Evolutionary conservation across 2,888 invertebrate species (phyloP).

Genomic region (Stratiomys singularior): DNA sequence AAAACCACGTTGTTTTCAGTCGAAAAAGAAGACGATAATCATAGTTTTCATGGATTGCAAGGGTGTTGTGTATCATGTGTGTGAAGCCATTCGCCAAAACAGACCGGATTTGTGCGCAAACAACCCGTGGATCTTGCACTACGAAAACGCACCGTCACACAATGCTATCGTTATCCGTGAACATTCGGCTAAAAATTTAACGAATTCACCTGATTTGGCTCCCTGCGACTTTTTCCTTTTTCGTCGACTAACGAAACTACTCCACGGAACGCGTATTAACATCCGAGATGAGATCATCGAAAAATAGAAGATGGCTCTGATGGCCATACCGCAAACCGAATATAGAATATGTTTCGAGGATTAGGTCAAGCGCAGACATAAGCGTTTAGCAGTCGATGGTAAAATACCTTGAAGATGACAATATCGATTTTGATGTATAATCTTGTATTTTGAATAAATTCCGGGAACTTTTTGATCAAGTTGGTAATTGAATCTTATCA

Average conservation of each 20-base stretch:
- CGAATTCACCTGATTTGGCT: constrained; percentile 20
- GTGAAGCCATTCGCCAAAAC: constrained; percentile 14
- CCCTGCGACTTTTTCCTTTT: constrained; percentile 13
- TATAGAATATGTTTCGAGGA: constrained; percentile 33
- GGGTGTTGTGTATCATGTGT: background rate
- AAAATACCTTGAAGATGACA: constrained; percentile 30
- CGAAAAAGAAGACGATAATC: no score
- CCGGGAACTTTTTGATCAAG: background rate
- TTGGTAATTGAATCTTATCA: no score
- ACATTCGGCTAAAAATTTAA: constrained; percentile 47
- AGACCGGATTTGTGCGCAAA: constrained; percentile 37
- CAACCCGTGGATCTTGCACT: constrained; percentile 55
- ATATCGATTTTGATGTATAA: no score
- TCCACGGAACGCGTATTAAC: background rate
- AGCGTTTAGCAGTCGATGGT: constrained; percentile 32
- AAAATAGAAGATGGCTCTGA: no score
- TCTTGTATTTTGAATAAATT: background rate
- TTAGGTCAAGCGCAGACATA: constrained; percentile 38
- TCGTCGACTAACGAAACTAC: constrained; percentile 5
- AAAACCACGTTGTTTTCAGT: no score
- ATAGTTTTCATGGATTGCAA: constrained; percentile 51
- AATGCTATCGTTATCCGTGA: no score
- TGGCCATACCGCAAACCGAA: no score
- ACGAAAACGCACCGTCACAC: no score
- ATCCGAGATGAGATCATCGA: constrained; percentile 3